phyloP scores from a whole-genome alignment of 2,888 invertebrate species.

The Cephus rjabovi region DNA sequence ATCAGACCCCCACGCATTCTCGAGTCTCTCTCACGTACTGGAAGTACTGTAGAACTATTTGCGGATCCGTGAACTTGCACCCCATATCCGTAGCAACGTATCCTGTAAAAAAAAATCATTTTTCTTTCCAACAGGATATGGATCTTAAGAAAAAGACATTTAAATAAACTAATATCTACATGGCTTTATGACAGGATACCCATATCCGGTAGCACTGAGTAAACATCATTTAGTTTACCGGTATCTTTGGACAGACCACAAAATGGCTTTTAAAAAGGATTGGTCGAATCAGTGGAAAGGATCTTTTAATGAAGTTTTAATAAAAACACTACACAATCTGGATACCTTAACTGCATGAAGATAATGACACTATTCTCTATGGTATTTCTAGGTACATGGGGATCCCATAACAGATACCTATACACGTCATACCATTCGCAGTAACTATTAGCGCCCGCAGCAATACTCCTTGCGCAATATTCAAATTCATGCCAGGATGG shows the following conservation, averaged over 20 bases:
- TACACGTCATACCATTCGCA: slow-evolving; percentile 45
- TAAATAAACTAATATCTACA: neutral
- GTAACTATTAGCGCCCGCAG: slow-evolving; percentile 63
- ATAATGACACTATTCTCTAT: neutral
- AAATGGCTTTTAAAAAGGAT: neutral
- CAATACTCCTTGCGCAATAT: slow-evolving; percentile 63
- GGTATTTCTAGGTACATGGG: slow-evolving; percentile 19
- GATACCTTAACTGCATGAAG: neutral
- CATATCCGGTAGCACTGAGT: neutral
- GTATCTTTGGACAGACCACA: neutral
- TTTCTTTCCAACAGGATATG: neutral
- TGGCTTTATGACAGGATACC: neutral
- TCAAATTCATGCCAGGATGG: slow-evolving; percentile 61
- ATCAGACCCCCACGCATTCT: slow-evolving; percentile 50
- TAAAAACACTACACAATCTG: neutral
- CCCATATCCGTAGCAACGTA: neutral
- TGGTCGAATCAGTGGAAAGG: neutral
- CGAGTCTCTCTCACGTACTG: slow-evolving; percentile 3
- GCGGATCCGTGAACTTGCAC: neutral
- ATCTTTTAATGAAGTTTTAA: neutral
- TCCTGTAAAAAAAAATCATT: neutral
- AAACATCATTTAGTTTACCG: neutral
- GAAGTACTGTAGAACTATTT: neutral
- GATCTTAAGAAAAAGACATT: neutral
- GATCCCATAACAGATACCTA: slow-evolving; percentile 14